Evolutionary conservation across 2,113 vertebrate genomes (phyloP), one percentile per base, ranked within the genome.

Genomic region (Oreocharis arfaki): DNA sequence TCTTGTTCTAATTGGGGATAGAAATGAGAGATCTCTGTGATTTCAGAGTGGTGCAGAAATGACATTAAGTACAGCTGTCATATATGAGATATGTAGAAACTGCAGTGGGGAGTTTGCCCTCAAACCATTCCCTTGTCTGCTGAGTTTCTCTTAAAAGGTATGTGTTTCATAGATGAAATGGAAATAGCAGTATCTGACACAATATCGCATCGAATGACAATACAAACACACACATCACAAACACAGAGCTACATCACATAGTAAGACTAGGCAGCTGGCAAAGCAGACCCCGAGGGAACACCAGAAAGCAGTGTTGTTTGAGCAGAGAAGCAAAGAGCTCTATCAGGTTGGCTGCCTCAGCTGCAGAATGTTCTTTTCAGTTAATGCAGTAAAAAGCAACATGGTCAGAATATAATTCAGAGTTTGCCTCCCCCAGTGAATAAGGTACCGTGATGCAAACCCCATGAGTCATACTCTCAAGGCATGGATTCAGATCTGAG

Each of bases 221-320:
- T 84, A 94, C 93, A 96, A 96, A 96, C 88, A 96, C 80, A 93
- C 69, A 22, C 35, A 92, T 90, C 92, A 92, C 73, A 94, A 94
- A 92, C 64, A 89, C 79, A 81, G 64, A 94, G 49, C 73, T 84
- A 84, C 67, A 96, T 75, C 77, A 87, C 80, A 76, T 6, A 69
- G 56, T 35, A 65, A 65, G 77, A 75, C 49, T 49, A 92, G 90
- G 93, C 88, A 94, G 88, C 13, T 95, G 95, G 93, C 95, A 96
- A 94, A 93, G 86, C 65, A 84, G 94, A 78, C 80, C 96, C 90
- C 17, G 3, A 86, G 95, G 95, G 96, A 96, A 89, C 86, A 82
- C 95, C 92, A 64, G 86, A 87, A 96, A 97, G 83, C 83, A 57
- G 37, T 61, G 76, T 8, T 90, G 78, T 92, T 92, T 90, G 90